These are phyloP conservation scores for Zosterops japonicus DNA, from an alignment of 2,113 vertebrate genomes.

Conservation along the genomic window DNA sequence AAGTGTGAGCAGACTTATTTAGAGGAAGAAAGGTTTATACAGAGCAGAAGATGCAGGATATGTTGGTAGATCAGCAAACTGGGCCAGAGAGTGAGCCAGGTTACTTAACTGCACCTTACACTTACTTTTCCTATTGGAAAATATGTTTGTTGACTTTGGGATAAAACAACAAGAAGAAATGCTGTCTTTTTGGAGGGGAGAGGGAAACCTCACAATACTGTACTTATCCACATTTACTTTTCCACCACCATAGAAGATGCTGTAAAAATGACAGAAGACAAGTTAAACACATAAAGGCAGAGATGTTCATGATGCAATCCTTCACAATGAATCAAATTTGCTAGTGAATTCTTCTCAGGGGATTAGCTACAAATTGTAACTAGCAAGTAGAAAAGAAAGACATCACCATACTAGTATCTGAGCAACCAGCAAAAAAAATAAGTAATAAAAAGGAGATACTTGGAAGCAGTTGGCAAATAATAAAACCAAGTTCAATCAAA, in stretches of 20 bases:
- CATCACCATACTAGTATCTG: not conserved
- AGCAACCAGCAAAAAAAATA: not conserved
- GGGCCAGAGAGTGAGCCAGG: not conserved
- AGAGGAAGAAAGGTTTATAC: not conserved
- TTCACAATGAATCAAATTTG: not conserved
- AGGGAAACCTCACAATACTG: not conserved
- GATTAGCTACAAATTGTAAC: not conserved
- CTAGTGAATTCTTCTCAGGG: not conserved
- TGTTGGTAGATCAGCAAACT: not conserved
- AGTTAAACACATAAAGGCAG: not conserved
- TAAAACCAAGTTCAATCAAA: not conserved
- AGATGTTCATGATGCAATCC: not conserved
- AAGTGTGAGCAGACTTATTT: not conserved
- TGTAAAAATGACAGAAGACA: not conserved
- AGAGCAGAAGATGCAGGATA: not conserved
- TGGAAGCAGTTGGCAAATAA: not conserved
- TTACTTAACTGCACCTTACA: not conserved
- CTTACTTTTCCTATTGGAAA: not conserved
- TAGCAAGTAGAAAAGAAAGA: not conserved
- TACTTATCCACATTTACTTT: not conserved
- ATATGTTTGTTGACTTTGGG: not conserved
- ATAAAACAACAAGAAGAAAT: not conserved
- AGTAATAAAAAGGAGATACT: not conserved
- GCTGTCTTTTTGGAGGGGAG: fast-evolving
- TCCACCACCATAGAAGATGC: not conserved